These are phyloP conservation scores for Lordiphosa andalusiaca DNA, from an alignment of 2,888 invertebrate genomes.

Conservation along the genomic window DNA sequence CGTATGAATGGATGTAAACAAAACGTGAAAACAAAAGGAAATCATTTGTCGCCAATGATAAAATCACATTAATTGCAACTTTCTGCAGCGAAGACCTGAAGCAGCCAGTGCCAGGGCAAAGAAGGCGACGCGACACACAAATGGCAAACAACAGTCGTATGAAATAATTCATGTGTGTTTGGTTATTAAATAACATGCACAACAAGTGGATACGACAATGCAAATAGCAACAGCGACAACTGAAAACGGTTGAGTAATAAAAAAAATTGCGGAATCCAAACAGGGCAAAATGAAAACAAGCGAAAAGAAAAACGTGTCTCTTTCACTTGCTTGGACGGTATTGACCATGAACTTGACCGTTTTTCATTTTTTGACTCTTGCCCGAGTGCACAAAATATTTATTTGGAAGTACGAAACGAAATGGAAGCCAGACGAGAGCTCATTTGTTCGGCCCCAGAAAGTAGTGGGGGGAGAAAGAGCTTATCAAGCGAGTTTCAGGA, in stretches of 20 bases:
- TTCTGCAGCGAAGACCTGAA: slow-evolving; percentile 5
- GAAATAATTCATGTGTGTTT: slow-evolving; percentile 47
- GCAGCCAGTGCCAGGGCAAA: background rate
- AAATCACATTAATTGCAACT: slow-evolving; percentile 59
- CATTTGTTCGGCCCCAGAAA: background rate
- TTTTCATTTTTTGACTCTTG: slow-evolving; percentile 13
- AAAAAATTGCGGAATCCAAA: slow-evolving; percentile 13
- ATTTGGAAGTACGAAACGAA: slow-evolving; percentile 9
- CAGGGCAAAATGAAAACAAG: slow-evolving; percentile 18
- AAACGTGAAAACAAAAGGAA: slow-evolving; percentile 34
- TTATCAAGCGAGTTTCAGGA: too few relatives aligned
- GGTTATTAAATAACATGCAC: slow-evolving; percentile 48
- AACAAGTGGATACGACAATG: slow-evolving; percentile 45
- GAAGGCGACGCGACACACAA: slow-evolving; percentile 5
- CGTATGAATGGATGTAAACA: slow-evolving; percentile 63
- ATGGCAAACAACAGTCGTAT: slow-evolving; percentile 19
- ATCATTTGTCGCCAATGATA: slow-evolving; percentile 39
- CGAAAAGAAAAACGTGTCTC: slow-evolving; percentile 5
- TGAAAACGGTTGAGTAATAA: slow-evolving; percentile 6
- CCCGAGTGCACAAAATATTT: slow-evolving; percentile 26
- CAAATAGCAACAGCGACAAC: slow-evolving; percentile 31
- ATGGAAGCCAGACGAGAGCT: slow-evolving; percentile 9
- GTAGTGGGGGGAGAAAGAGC: slow-evolving; percentile 8
- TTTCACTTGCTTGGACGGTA: slow-evolving; percentile 17
- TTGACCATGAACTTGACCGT: slow-evolving; percentile 67